Evolutionary conservation across 2,113 vertebrate species (phyloP).

Genomic region (Vicugna pacos): DNA sequence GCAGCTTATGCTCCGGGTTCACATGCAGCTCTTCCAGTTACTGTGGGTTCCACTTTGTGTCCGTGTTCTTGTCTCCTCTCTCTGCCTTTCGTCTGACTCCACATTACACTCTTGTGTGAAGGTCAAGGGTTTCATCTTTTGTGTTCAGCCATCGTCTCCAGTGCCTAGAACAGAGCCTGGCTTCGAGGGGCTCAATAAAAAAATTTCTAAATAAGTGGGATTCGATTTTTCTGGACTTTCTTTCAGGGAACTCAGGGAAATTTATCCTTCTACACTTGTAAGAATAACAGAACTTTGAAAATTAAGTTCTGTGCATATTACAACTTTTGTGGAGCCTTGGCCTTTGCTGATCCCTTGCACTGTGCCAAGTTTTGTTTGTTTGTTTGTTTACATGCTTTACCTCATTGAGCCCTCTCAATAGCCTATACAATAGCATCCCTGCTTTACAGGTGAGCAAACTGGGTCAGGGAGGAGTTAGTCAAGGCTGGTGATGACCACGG

Average conservation of each 20-base stretch:
- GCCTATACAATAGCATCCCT: fast-evolving
- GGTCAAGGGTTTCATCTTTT: neutral
- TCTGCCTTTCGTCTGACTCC: neutral
- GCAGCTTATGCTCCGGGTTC: no score
- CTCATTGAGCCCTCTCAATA: neutral
- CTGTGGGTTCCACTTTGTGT: neutral
- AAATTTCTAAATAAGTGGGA: no score
- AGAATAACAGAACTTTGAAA: neutral
- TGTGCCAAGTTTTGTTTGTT: neutral
- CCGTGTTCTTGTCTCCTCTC: neutral
- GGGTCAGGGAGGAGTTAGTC: neutral
- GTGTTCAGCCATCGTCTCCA: neutral
- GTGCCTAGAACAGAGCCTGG: neutral
- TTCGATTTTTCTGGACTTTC: neutral
- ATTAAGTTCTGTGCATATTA: neutral
- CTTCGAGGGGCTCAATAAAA: neutral
- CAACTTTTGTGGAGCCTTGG: neutral
- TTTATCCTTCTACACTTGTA: neutral
- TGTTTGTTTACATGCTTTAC: neutral
- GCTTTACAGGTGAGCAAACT: neutral
- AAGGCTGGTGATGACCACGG: neutral
- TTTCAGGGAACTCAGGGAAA: neutral
- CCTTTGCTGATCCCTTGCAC: neutral
- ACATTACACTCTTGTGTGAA: fast-evolving
- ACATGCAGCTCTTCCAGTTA: neutral